These are phyloP conservation scores for Macropus fuliginosus DNA, from an alignment of 2,797 vertebrate genomes.

Conservation along the genomic window DNA sequence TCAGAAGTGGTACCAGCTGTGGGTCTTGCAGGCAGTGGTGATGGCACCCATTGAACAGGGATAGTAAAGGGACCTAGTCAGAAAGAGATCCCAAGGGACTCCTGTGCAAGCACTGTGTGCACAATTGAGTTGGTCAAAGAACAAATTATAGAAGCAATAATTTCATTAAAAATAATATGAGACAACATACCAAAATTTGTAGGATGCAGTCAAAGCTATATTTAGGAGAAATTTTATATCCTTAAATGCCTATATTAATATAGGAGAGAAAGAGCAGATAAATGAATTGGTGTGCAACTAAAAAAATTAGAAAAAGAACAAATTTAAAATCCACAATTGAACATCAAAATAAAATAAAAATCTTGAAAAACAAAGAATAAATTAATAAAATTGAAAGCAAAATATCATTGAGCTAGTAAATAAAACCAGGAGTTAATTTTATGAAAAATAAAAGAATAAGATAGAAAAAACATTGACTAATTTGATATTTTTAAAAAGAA, in stretches of 20 bases:
- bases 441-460: neutral
- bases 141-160: neutral
- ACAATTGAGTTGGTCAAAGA: neutral
- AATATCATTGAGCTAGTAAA: neutral
- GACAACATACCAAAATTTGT: neutral
- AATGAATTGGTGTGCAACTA: neutral
- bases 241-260: neutral
- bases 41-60: neutral
- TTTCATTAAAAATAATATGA: neutral
- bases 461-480: neutral
- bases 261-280: neutral
- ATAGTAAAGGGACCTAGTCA: neutral
- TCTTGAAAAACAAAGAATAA: neutral
- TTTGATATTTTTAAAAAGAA: neutral
- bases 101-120: neutral
- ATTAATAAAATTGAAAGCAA: too few species aligned
- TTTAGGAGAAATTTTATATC: neutral
- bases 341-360: neutral
- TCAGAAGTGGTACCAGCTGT: neutral
- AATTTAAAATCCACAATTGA: neutral
- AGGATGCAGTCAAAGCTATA: neutral
- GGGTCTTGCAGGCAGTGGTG: neutral
- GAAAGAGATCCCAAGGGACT: neutral
- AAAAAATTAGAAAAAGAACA: neutral
- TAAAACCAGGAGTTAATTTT: neutral